phyloP scores from a whole-genome alignment of 1,140 invertebrate genomes.

The Hypsibius dujardini region DNA sequence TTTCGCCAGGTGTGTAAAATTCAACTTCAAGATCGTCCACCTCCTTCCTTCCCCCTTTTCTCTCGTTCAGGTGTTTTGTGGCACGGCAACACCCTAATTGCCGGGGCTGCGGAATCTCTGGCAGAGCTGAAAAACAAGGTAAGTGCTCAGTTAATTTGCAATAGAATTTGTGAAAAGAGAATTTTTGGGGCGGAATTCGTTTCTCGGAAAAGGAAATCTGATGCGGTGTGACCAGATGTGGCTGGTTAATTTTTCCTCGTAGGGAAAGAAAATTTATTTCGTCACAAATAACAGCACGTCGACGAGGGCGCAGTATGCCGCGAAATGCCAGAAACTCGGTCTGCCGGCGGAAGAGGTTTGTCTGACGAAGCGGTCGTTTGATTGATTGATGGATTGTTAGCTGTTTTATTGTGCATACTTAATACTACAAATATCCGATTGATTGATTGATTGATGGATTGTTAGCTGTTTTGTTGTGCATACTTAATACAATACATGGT shows the following conservation, averaged over 20 bases:
- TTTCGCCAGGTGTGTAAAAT: no score
- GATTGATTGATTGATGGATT: no score
- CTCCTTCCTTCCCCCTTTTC: background rate
- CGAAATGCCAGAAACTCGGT: conserved; percentile 55
- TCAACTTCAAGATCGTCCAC: background rate
- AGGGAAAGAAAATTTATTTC: conserved; percentile 68
- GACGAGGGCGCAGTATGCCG: conserved; percentile 53
- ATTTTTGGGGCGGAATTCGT: no score
- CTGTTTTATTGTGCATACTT: background rate
- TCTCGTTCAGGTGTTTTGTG: conserved; percentile 55
- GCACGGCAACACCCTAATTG: conserved; percentile 50
- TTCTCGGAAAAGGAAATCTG: conserved; percentile 9
- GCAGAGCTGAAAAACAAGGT: conserved; percentile 45
- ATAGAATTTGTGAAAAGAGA: no score
- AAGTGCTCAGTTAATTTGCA: background rate
- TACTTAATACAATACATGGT: no score
- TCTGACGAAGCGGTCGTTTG: background rate
- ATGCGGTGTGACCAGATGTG: background rate
- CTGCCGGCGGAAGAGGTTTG: conserved; percentile 37
- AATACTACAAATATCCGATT: background rate
- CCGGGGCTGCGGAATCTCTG: conserved; percentile 49
- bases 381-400: background rate
- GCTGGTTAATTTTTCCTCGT: conserved; percentile 22
- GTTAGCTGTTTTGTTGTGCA: no score
- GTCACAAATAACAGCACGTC: conserved; percentile 87